A percentile compares a stretch with the other conserved stretches of the same genome.
These are phyloP conservation scores for Tinamus major DNA, from an alignment of 2,797 vertebrate species.

Conservation along the genomic window DNA sequence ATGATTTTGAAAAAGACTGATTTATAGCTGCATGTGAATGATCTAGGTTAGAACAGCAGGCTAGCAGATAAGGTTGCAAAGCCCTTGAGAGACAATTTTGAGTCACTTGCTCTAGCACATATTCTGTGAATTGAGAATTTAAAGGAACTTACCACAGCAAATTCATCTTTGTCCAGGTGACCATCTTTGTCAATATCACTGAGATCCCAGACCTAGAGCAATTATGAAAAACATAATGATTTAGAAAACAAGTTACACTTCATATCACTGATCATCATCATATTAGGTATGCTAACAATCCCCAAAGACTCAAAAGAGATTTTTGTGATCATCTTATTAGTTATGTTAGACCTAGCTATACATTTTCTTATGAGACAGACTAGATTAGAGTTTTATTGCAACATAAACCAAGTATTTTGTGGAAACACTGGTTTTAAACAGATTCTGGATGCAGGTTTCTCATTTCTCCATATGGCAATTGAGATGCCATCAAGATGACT, in stretches of 20 bases:
- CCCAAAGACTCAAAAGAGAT: neutral
- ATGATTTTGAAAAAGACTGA: neutral
- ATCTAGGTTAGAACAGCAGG: neutral
- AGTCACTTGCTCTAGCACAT: neutral
- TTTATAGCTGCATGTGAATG: neutral
- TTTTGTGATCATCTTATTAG: neutral
- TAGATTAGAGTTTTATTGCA: neutral
- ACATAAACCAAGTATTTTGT: neutral
- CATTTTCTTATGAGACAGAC: neutral
- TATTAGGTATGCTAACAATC: neutral
- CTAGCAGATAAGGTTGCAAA: neutral
- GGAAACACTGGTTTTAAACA: neutral
- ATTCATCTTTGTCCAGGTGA: slow-evolving; percentile 95
- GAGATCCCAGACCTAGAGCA: slow-evolving; percentile 94
- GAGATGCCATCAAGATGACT: neutral
- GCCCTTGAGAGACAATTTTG: neutral
- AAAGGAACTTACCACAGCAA: slow-evolving; percentile 90
- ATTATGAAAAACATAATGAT: neutral
- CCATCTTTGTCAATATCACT: slow-evolving; percentile 99
- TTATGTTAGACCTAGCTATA: neutral
- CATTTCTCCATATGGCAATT: neutral
- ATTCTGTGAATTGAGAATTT: neutral
- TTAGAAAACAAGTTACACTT: neutral
- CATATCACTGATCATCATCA: neutral
- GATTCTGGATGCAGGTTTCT: neutral